Evolutionary conservation across 2,113 vertebrate species (phyloP), one percentile per base, ranked within the genome.

Genomic region (Micromys minutus): DNA sequence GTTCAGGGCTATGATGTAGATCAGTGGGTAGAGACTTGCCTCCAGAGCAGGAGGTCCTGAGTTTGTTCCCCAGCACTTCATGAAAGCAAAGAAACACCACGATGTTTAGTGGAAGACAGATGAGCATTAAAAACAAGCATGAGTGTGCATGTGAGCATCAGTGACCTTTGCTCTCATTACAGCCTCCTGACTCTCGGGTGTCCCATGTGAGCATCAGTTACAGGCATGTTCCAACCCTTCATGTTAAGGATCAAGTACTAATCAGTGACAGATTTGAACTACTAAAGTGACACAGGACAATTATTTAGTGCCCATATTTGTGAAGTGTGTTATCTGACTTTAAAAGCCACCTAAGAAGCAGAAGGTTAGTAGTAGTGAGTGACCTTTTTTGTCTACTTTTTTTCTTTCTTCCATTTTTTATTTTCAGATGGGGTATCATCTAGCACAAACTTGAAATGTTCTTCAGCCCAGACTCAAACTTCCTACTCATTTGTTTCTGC

Each of bases 121-220:
- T 88, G 29, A 61, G 15, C n/a, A 34, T 42, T n/a, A n/a, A 69
- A 29, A 61, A 57, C 24, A 63, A 71, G 52, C 9, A 47, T 13
- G 29, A 17, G 6, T n/a, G 16, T 31, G 10, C n/a, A n/a, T n/a
- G n/a, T n/a, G n/a, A n/a, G n/a, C n/a, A 24, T 36, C 17, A 55
- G 59, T 72, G 31, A 83, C 16, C 5, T 0, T 0, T 31, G 24
- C 55, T 29, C 31, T 67, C 29, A 10, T 29, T 11, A 15, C 0
- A 1, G 21, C 11, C 17, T 63, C 9, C 0, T 2, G n/a, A 21
- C 31, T 57, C 13, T 16, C 17, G 24, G 71, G 45, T 19, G 2
- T 63, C 22, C 16, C 31, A 1, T 4, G 36, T 52, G 61, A 36
- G 11, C 4, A 10, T 34, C 31, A 11, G 24, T 26, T 83, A 29